Evolutionary conservation across 2,888 invertebrate genomes (phyloP), one percentile per base, ranked within the genome.

Genomic region (Drosophila formosana): DNA sequence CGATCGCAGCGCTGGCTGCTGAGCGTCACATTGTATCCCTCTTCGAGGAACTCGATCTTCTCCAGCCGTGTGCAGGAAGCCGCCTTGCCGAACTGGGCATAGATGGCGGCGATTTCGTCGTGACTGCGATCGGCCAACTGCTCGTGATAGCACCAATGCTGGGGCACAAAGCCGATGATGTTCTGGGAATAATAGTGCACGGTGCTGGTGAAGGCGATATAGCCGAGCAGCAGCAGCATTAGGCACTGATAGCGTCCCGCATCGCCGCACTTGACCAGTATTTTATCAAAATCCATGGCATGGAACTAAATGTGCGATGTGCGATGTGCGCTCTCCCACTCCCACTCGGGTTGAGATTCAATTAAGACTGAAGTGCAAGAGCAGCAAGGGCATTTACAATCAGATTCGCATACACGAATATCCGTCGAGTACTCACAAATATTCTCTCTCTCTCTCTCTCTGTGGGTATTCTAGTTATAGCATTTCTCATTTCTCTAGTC

Each of bases 181-280:
- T 94, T 94, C 88, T 94, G 94, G 3, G 93, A 93, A 78, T 94
- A 94, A 85, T 94, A 94, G 74, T 94, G 94, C 80, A 94, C 94
- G 0, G 93, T 93, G 9, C 93, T 93, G 34, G 94, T 88, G 5
- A 94, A 86, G 75, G 94, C 94, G 41, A 94, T 93, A 4, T 93
- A 73, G 60, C 93, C 93, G 78, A 94, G 94, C 9, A 94, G 88
- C 32, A 91, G 82, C 87, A 94, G 90, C 52, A 94, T 83, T 11
- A 94, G 90, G 41, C 91, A 90, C 83, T 94, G 94, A 85, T 93
- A 93, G 68, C 91, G 92, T 60, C 93, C 92, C 75, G 94, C 94
- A 79, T 93, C 93, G 3, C 94, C 94, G 49, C 92, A 94, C 75
- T 93, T 92, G 39, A 86, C 89, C 34, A 94, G 85, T 90, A 94